Conservation (phyloP, 2,888 invertebrate species). For the Muschampia plurimacula region DNA sequence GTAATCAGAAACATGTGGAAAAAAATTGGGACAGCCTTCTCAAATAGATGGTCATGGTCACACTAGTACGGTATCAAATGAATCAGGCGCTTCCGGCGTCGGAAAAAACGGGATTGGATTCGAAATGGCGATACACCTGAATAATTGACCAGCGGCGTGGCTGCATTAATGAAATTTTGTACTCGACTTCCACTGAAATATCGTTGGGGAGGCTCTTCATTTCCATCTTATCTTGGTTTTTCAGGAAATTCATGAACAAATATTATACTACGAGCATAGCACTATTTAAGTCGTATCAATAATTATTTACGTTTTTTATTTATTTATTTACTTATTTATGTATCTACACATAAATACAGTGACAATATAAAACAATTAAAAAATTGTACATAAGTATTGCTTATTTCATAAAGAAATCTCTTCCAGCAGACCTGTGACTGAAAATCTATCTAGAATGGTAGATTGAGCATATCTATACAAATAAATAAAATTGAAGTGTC, state of each 20-base stretch:
- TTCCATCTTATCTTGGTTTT: neutral
- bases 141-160: constrained; percentile 20
- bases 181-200: constrained; percentile 1
- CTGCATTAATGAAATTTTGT: constrained; percentile 16
- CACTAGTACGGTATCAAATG: neutral
- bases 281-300: no score
- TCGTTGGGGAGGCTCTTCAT: neutral
- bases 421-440: no score
- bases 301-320: no score
- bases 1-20: neutral
- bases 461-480: no score
- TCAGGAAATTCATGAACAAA: neutral
- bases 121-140: constrained; percentile 21
- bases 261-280: no score
- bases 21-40: neutral
- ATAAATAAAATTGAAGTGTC: no score
- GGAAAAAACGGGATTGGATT: constrained; percentile 9
- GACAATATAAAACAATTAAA: no score
- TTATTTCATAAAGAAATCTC: no score
- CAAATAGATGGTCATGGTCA: neutral
- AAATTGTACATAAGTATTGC: no score
- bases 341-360: no score
- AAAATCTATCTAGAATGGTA: no score
- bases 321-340: no score
- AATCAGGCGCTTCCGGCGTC: constrained; percentile 12